Base-by-base conservation (phyloP, 2,797 vertebrate species). In the Pterois miles region DNA sequence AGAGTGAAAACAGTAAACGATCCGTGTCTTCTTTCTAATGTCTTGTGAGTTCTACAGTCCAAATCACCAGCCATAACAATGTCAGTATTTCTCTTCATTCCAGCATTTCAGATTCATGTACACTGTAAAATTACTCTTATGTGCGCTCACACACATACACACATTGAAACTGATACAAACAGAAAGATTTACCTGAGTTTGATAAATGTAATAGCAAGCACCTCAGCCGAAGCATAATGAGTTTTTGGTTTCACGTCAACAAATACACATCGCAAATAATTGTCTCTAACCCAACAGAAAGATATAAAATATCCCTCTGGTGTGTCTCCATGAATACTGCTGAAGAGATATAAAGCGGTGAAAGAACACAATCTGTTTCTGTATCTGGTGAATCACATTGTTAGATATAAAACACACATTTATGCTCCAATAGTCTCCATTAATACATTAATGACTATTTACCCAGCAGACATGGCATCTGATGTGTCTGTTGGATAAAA, bases 41-140 rank as follows among this genome's bases (percentile, higher is more conserved):
- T 92, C 92, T 56, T 96, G 93, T 94, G 94, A 96, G 95, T 94
- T 96, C 91, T 78, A 87, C 86, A 66, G 89, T 93, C 87, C 92
- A 90, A 93, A 92, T 94, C 92, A 93, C 88, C 86, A 91, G 92
- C 89, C 88, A 76, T 94, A 94, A 95, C 91, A 94, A 94, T 92
- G 91, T 90, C 87, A 91, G 14, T 76, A 25, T 73, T 76, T 81
- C 14, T 81, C 14, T 78, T 58, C 46, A 52, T 54, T 65, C 57
- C 64, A 74, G 43, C 33, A 23, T n/a, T n/a, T n/a, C n/a, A 38
- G 58, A 36, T 38, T 74, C 38, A 16, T 23, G 31, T 33, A 18
- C 34, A 43, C 20, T 57, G 34, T 33, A 40, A 25, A 25, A 69
- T 20, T 23, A 65, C 22, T 2, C 43, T 46, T 46, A 8, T n/a